Base-by-base conservation (phyloP, 2,113 vertebrate genomes). In the Terrapene triunguis region DNA sequence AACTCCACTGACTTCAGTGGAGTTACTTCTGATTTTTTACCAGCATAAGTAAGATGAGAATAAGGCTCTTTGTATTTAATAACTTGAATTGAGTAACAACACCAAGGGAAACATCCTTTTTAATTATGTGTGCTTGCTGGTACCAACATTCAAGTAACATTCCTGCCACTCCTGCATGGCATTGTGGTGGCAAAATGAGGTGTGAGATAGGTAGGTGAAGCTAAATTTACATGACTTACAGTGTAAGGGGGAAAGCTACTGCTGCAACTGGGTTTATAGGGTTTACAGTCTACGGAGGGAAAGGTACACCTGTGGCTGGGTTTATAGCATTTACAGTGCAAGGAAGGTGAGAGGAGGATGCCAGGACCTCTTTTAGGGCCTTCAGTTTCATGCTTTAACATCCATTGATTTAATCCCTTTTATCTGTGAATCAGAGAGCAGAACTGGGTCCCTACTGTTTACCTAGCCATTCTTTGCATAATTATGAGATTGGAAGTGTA, bases 341-440 rank as follows among this genome's bases (percentile, higher is more conserved):
- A 55, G 10, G 57, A 89, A 85, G 19, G 53, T 2, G 48, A n/a
- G 24, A 44, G 35, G 85, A 92, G 82, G 24, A 76, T 57, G 38
- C 42, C 25, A 86, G 32, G 92, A 82, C 10, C 74, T 35, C 47
- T 91, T 27, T 90, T 85, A 91, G 65, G 27, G 21, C 42, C 92
- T 95, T 96, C 84, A 93, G 80, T 95, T 92, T 90, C 59, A 84
- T n/a, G 92, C 65, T 80, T 51, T 87, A 94, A 82, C 57, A 89
- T 8, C 88, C 88, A 48, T 90, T 76, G 87, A 94, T 91, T 89
- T 21, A 69, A 55, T 47, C 93, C n/a, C 29, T 84, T 94, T 93
- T 48, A 90, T 51, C 47, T 53, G 19, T 24, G 48, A 1, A 90
- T 29, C 32, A 84, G 80, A 95, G 91, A 89, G n/a, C 88, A 0